A percentile compares a stretch with the other conserved stretches of the same genome.
Conservation (phyloP, 2,797 vertebrate species). For the Varecia variegata region DNA sequence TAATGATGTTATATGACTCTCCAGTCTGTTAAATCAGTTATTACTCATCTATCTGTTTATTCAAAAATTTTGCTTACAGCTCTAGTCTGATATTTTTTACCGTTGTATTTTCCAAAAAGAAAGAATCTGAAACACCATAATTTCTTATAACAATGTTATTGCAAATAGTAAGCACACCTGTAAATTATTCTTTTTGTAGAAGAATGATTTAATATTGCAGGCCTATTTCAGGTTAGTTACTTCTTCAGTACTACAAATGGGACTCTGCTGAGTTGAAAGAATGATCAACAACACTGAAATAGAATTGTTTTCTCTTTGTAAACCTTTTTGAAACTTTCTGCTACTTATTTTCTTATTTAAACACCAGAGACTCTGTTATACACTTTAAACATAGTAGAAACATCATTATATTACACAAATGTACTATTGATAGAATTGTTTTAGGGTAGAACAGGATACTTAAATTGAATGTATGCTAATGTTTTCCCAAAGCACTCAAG, state of each 20-base stretch:
- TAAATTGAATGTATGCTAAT: not conserved
- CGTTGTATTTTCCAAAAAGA: not conserved
- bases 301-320: not conserved
- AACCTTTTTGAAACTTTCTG: not conserved
- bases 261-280: not conserved
- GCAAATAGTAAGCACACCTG: not conserved
- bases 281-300: not conserved
- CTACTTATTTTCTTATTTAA: conserved; percentile 13
- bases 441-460: not conserved
- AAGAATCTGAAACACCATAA: not conserved
- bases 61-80: not conserved
- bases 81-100: not conserved
- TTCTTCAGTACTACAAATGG: not conserved
- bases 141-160: not conserved
- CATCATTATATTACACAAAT: not conserved
- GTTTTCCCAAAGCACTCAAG: not conserved
- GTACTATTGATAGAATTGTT: not conserved
- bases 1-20: not conserved
- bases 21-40: not conserved
- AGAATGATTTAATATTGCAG: not conserved
- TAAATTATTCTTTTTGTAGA: not conserved
- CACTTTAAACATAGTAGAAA: not conserved
- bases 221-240: not conserved
- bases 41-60: not conserved
- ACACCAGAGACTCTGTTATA: not conserved